A percentile compares a stretch with the other conserved stretches of the same genome.
phyloP scores from a whole-genome alignment of 2,888 invertebrate species.

The Alitta virens region DNA sequence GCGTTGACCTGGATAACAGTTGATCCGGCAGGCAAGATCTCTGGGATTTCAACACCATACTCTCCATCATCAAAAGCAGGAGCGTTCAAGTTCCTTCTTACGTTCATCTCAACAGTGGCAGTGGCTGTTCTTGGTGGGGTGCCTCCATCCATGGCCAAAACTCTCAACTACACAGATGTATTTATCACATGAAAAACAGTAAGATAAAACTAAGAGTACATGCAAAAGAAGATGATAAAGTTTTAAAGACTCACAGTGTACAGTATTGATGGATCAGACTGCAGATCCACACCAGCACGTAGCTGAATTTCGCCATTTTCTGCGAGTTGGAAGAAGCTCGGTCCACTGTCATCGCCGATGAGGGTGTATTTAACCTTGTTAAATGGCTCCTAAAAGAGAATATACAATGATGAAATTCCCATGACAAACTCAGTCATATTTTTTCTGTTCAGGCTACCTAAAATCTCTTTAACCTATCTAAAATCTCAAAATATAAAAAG shows the following conservation, averaged over 20 bases:
- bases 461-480: too few species aligned
- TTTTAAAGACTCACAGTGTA: conserved; percentile 25
- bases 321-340: conserved; percentile 36
- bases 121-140: conserved; percentile 34
- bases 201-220: too few species aligned
- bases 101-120: conserved; percentile 21
- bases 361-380: conserved; percentile 37
- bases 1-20: conserved; percentile 37
- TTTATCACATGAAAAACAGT: too few species aligned
- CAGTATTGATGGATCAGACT: conserved; percentile 20
- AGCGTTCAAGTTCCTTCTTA: conserved; percentile 23
- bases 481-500: neutral
- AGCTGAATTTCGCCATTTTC: conserved; percentile 29
- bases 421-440: too few species aligned
- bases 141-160: conserved; percentile 41
- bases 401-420: too few species aligned
- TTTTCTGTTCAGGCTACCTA: neutral
- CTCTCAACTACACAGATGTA: conserved; percentile 34
- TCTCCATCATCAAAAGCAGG: conserved; percentile 18
- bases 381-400: conserved; percentile 36
- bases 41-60: conserved; percentile 31
- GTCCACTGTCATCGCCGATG: conserved; percentile 41
- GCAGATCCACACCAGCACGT: conserved; percentile 24
- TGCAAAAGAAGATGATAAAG: too few species aligned
- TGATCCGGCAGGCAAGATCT: conserved; percentile 35